phyloP scores from a whole-genome alignment of 2,888 invertebrate genomes.

The Leptinotarsa haldemani region DNA sequence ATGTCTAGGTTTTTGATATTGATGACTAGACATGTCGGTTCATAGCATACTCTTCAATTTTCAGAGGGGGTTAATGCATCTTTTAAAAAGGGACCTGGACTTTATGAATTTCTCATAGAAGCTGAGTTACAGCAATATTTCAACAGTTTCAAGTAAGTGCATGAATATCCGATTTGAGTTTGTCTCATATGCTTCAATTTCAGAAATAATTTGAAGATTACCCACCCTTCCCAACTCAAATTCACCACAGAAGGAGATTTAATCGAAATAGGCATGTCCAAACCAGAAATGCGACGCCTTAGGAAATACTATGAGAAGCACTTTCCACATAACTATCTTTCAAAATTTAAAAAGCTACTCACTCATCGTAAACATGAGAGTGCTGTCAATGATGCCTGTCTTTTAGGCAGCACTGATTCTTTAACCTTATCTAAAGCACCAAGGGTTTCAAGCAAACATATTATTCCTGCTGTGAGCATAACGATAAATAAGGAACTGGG shows the following conservation, averaged over 20 bases:
- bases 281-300: constrained; percentile 93
- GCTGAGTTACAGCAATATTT: constrained; percentile 96
- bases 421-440: constrained; percentile 65
- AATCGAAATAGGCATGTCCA: constrained; percentile 89
- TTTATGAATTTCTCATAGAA: constrained; percentile 92
- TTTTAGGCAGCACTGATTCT: constrained; percentile 58
- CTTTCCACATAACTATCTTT: constrained; percentile 92
- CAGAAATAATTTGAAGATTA: constrained; percentile 89
- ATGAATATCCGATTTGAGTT: constrained; percentile 22
- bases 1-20: neutral
- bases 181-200: constrained; percentile 55
- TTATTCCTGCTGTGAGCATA: constrained; percentile 85
- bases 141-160: constrained; percentile 76
- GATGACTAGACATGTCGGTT: constrained; percentile 8
- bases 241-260: constrained; percentile 95
- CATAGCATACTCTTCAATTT: constrained; percentile 12
- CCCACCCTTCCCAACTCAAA: constrained; percentile 89
- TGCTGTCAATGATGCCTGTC: constrained; percentile 52
- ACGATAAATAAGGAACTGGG: constrained; percentile 95
- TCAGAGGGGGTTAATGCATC: constrained; percentile 61
- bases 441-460: constrained; percentile 86
- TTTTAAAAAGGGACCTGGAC: constrained; percentile 71
- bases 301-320: constrained; percentile 94
- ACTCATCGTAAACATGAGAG: constrained; percentile 71
- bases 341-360: constrained; percentile 88